Evolutionary conservation across 2,797 vertebrate genomes (phyloP), one percentile per base, ranked within the genome.

Genomic region (Cichlasoma orientale): DNA sequence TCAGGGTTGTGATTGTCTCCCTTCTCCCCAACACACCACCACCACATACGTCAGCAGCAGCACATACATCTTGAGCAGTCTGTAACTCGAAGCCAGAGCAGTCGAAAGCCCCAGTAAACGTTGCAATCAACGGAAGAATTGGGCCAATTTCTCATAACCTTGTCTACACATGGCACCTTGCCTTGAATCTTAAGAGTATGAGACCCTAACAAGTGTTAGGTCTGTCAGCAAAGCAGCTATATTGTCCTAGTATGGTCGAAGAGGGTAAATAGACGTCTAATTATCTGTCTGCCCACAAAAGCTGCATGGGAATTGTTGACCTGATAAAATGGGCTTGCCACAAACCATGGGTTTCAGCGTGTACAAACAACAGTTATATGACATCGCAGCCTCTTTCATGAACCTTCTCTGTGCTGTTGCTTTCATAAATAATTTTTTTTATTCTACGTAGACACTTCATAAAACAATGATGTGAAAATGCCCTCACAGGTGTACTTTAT

Each of bases 131-230:
- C 25, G 21, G 77, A 79, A 82, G 87, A 93, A 95, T 94, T 92
- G 93, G 90, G 81, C 88, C 91, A 91, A 95, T 95, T 93, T 85
- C 85, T 95, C 94, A 95, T 92, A 92, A 93, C 90, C 92, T 88
- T 85, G 90, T 92, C 92, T 87, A 86, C 75, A 84, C 86, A 82
- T 90, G 92, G 93, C 91, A 90, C 87, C 88, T 92, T 80, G 93
- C 90, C 91, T 92, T 93, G 93, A 94, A 93, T 93, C 86, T 83
- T 87, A 90, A 85, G 70, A 82, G 75, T 21, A 75, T 29, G 82
- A 78, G 90, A 89, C 86, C 74, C 86, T 66, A 73, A 90, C 91
- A 76, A 80, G 86, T 70, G 79, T 91, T 90, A 92, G 90, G 86
- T 93, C 92, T 88, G 91, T 94, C 93, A 90, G 90, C 77, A 86